A percentile compares a stretch with the other conserved stretches of the same genome.
phyloP scores from a whole-genome alignment of 1,140 invertebrate species.

The Zaprionus ghesquierei region DNA sequence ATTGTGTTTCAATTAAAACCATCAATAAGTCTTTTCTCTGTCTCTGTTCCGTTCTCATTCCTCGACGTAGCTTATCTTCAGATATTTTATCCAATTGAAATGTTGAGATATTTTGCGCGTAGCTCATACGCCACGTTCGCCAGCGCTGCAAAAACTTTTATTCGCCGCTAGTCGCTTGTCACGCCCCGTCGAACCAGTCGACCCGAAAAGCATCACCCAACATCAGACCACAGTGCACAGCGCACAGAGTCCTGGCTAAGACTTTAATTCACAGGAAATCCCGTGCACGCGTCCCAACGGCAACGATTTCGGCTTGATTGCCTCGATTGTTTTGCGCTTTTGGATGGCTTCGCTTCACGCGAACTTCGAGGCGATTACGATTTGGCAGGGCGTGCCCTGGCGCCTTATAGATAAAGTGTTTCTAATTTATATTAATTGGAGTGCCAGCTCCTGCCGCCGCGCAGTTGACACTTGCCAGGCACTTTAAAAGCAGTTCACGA shows the following conservation, averaged over 20 bases:
- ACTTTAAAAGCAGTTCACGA: constrained; percentile 11
- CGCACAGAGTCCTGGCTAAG: constrained; percentile 5
- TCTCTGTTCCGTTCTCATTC: neutral
- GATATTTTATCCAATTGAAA: constrained; percentile 63
- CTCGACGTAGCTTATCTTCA: neutral
- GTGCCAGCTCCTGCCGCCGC: neutral
- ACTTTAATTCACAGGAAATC: constrained; percentile 70
- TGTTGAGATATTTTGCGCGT: constrained; percentile 27
- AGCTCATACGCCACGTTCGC: constrained; percentile 35
- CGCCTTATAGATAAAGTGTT: constrained; percentile 33
- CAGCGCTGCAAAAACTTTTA: constrained; percentile 19
- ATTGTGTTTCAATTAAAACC: constrained; percentile 26
- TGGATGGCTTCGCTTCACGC: constrained; percentile 19
- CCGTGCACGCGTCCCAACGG: constrained; percentile 51
- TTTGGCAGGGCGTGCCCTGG: neutral
- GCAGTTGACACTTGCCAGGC: constrained; percentile 15
- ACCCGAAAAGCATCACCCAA: neutral
- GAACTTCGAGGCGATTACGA: constrained; percentile 4
- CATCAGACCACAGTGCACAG: neutral
- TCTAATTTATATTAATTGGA: constrained; percentile 50
- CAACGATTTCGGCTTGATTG: constrained; percentile 76
- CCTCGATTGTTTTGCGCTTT: constrained; percentile 74
- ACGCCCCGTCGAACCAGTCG: constrained; percentile 12
- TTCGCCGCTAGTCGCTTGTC: constrained; percentile 29
- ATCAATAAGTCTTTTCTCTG: neutral